Evolutionary conservation across 2,113 vertebrate species (phyloP), one percentile per base, ranked within the genome.

Genomic region (Siniperca knerii): DNA sequence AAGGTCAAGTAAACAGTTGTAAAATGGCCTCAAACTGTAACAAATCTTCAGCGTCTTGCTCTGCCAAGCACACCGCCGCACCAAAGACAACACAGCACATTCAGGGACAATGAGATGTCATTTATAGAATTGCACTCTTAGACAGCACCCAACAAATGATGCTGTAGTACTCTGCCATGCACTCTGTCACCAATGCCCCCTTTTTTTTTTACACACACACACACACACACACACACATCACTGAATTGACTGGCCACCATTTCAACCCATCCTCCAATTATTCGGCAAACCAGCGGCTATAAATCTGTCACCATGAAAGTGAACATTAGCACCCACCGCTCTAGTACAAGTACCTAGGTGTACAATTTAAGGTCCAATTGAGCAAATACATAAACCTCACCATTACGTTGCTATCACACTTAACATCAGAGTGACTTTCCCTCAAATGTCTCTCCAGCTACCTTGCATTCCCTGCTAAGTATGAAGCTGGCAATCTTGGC

Each of bases 91-190:
- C 81, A 33, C 54, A 40, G 67, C 82, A 44, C 85, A 83, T 84
- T 88, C 84, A 76, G 83, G 81, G 87, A 90, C 89, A 21, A 83
- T 82, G 89, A 89, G 82, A 74, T 84, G 84, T 84, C 87, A 69
- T 90, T 91, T 90, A 74, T 74, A 82, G 88, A 79, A 91, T 58
- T 86, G 87, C 80, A 79, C 79, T 25, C 77, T 71, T n/a, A 67
- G 46, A 84, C 72, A 18, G 77, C 61, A 44, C 44, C 76, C 78
- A 68, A 83, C 79, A 81, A 89, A 91, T 85, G 85, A 84, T 72
- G 84, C 77, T 52, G 75, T 20, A 29, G 46, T 54, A 64, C 67
- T 66, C 57, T 58, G 62, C 58, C 72, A 62, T n/a, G 79, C 85
- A 67, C 88, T 82, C 65, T 29, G 44, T 54, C 84, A 79, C 60